Base-by-base conservation (phyloP, 2,888 invertebrate genomes). In the Gerris lacustris region DNA sequence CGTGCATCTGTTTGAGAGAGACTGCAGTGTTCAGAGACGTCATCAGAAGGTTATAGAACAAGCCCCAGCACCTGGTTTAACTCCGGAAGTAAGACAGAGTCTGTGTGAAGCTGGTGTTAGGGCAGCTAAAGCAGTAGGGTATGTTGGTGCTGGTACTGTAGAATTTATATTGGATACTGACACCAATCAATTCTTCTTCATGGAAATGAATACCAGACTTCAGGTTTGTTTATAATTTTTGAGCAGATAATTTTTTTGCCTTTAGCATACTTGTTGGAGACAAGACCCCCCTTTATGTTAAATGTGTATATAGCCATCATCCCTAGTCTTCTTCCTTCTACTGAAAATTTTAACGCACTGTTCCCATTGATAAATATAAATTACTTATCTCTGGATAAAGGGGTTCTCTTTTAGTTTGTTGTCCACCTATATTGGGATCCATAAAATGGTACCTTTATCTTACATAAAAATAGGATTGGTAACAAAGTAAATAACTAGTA, bases 41-140 rank as follows among this genome's bases (percentile, higher is more conserved):
- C 99, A 99, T 83, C 99, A 99, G 81, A 99, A 99, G 82, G 91
- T 99, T 71, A 96, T 99, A 71, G 98, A 99, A 82, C 97, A 98
- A 83, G 97, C 97, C 5, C 98, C 98, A 62, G 96, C 95, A 44
- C 96, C 96, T 70, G 93, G 93, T 7, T 80, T 97, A 67, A 88
- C 90, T 0, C 85, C 86, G 73, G 87, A 89, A 77, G 86, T 93
- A 0, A 84, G 97, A 44, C 79, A 81, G 45, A 83, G 90, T 75
- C 82, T 98, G 17, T 97, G 98, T 0, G 87, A 87, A 77, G 94
- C 97, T 6, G 99, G 96, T 0, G 95, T 97, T 0, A 85, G 88
- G 70, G 98, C 97, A 0, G 98, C 98, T 0, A 87, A 88, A 79
- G 98, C 98, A 5, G 98, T 98, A 0, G 89, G 92, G 64, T 99